Evolutionary conservation across 2,113 vertebrate species (phyloP), one percentile per base, ranked within the genome.

Genomic region (Tenebrosternarchus preto): DNA sequence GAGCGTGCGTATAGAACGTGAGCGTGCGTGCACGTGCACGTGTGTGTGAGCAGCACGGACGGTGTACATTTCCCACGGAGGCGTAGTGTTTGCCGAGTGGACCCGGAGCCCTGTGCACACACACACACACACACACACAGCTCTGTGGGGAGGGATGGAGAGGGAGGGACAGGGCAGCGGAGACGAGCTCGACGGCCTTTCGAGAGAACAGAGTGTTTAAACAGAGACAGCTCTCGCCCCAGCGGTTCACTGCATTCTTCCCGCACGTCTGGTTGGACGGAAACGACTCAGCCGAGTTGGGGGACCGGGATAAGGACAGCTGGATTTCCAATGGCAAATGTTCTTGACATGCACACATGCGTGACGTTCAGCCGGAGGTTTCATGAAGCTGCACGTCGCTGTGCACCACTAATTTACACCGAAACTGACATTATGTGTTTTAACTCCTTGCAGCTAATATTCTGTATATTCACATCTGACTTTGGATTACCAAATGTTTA

Each of bases 41-140:
- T 53, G 60, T 73, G 27, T 15, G 60, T 36, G 27, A 56, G 17
- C 64, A 27, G 67, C 64, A 53, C 25, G 76, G 64, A 50, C 36
- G 50, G 76, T 80, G 43, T 82, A 78, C 85, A 81, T 81, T 86
- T 86, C 82, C 78, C 84, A 86, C 73, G 78, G 55, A 69, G 50
- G 67, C 33, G 59, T 36, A 63, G 75, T 81, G 72, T 81, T 83
- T 83, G 85, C 33, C 63, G 73, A 86, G 73, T 27, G n/a, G 55
- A 31, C 39, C n/a, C 27, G 50, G 39, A 66, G 78, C 77, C 24
- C 67, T 56, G 53, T 55, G 36, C 73, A 76, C 71, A 39, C 33
- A 79, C 39, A 43, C 39, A 43, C 39, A 43, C 39, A 43, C 39
- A 43, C 39, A 43, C 39, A 43, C 39, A 43, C 39, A 43, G 7